Evolutionary conservation across 2,888 invertebrate species (phyloP).

Genomic region (Tachina fera): DNA sequence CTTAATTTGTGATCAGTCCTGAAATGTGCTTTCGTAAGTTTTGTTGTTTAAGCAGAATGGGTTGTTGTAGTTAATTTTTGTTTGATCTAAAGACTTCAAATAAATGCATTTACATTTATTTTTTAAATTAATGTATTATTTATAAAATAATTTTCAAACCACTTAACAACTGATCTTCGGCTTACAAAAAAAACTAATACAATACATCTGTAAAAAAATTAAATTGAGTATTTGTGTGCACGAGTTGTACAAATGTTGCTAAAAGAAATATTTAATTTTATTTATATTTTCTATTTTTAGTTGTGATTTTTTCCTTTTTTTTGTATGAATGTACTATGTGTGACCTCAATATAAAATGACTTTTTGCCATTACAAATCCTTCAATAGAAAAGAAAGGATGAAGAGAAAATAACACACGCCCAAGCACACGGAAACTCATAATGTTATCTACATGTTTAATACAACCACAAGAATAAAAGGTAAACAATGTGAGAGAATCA

Average conservation of each 20-base stretch:
- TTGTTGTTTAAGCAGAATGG: no score
- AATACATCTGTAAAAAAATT: background rate
- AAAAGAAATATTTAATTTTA: conserved; percentile 69
- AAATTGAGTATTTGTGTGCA: background rate
- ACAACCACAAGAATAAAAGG: conserved; percentile 44
- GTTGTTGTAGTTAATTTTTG: no score
- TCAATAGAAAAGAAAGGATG: conserved; percentile 12
- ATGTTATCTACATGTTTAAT: conserved; percentile 10
- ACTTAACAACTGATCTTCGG: background rate
- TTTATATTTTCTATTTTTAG: conserved; percentile 53
- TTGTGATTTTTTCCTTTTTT: conserved; percentile 21
- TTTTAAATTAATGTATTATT: no score
- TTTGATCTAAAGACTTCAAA: no score
- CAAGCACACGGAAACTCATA: conserved; percentile 18
- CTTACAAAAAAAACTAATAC: background rate
- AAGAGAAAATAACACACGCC: conserved; percentile 14
- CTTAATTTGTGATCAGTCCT: no score
- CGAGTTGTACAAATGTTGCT: conserved; percentile 46
- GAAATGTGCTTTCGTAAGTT: no score
- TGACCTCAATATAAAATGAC: conserved; percentile 20
- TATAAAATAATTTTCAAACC: background rate
- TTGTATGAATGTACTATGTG: background rate
- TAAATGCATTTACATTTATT: no score
- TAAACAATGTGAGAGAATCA: conserved; percentile 25
- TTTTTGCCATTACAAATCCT: conserved; percentile 53